Percentiles rank a stretch among this genome's conserved stretches.
phyloP scores from a whole-genome alignment of 2,888 invertebrate species.

The Cyclophora albipunctata region DNA sequence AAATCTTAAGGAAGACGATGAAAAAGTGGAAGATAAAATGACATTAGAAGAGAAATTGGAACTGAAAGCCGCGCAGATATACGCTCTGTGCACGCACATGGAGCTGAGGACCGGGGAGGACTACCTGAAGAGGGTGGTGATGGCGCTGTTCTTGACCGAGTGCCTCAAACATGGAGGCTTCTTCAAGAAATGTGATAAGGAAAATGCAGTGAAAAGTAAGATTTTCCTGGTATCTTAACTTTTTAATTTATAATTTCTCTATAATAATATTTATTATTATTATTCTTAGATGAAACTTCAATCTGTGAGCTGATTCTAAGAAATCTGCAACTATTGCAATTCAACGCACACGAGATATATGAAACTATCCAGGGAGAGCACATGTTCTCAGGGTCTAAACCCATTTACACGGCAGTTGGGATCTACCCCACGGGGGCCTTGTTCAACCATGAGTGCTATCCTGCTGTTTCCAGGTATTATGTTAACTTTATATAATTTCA shows the following conservation, averaged over 20 bases:
- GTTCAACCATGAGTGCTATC: constrained; percentile 90
- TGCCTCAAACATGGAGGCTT: constrained; percentile 81
- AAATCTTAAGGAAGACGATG: constrained; percentile 40
- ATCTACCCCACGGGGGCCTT: constrained; percentile 85
- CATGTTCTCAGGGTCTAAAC: constrained; percentile 70
- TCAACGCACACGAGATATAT: constrained; percentile 90
- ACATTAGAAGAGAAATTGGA: constrained; percentile 50
- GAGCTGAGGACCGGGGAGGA: constrained; percentile 78
- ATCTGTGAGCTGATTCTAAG: constrained; percentile 80
- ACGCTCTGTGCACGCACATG: constrained; percentile 80
- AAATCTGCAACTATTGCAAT: constrained; percentile 85
- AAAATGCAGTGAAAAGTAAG: constrained; percentile 38
- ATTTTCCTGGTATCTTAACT: neutral
- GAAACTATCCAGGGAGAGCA: constrained; percentile 77
- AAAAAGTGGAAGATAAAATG: constrained; percentile 41
- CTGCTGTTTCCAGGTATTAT: constrained; percentile 80
- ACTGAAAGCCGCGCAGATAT: constrained; percentile 64
- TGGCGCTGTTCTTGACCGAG: constrained; percentile 84
- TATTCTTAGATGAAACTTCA: constrained; percentile 34
- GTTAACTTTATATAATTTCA: neutral
- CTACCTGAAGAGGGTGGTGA: constrained; percentile 83
- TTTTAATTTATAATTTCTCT: neutral
- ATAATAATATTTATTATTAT: neutral
- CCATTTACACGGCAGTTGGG: constrained; percentile 79
- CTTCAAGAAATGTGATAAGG: constrained; percentile 62